Evolutionary conservation across 2,888 invertebrate species (phyloP).

Genomic region (Ashinkailepas kermadecensis): DNA sequence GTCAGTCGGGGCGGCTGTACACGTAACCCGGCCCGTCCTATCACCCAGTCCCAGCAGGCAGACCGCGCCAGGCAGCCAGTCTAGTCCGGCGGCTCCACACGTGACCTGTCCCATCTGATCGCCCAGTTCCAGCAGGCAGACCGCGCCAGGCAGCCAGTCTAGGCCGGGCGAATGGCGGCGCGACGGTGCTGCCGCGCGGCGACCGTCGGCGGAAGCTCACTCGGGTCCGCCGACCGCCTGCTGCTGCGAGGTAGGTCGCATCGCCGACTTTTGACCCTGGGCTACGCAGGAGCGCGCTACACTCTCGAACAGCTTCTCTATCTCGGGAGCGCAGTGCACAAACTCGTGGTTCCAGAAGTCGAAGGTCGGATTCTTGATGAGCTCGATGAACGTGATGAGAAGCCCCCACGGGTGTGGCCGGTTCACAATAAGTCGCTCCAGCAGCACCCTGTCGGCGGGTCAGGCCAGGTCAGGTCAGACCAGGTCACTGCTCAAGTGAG

Average conservation of each 20-base stretch:
- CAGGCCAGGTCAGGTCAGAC: background rate
- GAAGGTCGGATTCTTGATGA: conserved; percentile 96
- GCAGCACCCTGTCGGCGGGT: conserved; percentile 59
- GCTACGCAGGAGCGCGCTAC: conserved; percentile 94
- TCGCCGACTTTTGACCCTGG: conserved; percentile 31
- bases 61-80: too few species aligned
- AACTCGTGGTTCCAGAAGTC: conserved; percentile 99
- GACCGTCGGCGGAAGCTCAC: background rate
- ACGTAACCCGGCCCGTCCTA: too few species aligned
- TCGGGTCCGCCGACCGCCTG: conserved; percentile 30
- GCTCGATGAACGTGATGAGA: conserved; percentile 95
- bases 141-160: too few species aligned
- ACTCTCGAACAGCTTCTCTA: conserved; percentile 73
- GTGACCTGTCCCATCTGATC: too few species aligned
- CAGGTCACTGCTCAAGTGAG: too few species aligned
- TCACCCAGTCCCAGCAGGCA: too few species aligned
- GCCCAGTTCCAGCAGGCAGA: too few species aligned
- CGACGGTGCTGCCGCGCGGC: too few species aligned
- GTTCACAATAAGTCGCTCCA: conserved; percentile 95
- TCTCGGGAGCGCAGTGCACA: conserved; percentile 98
- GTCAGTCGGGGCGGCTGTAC: too few species aligned
- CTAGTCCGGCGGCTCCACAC: too few species aligned
- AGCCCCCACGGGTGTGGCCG: conserved; percentile 99
- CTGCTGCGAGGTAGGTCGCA: conserved; percentile 20
- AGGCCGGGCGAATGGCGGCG: too few species aligned